Base-by-base conservation (phyloP, 2,113 vertebrate species). In the Oryzias javanicus region DNA sequence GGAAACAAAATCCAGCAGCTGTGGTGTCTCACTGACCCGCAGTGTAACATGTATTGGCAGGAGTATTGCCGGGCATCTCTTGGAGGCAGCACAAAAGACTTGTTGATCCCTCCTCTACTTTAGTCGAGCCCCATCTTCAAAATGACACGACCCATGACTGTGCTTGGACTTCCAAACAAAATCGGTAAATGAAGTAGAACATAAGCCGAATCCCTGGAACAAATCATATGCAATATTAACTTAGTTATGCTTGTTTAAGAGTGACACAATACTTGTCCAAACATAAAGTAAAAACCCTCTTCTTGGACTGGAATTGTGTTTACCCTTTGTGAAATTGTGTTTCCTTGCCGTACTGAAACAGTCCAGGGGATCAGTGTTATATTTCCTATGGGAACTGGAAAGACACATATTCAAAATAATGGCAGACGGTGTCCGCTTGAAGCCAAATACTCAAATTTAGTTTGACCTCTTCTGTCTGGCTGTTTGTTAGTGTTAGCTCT, bases 291-390 rank as follows among this genome's bases (percentile, higher is more conserved):
- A 86, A 83, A 88, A 73, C 86, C 83, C 25, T 89, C 86, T 55
- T 87, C 83, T 84, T 88, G 87, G 79, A 89, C 81, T 77, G 85
- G 70, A 66, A 88, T 86, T 79, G 71, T 89, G 78, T 90, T 88
- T 84, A 86, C 79, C 48, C 56, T 78, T 74, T 55, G 73, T 59
- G 82, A 82, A 81, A 90, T 73, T 73, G 81, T 62, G 72, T 70
- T 80, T 76, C 84, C 86, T 57, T 68, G 81, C 70, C 76, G 77
- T 7, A 64, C 69, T 74, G 82, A 82, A 85, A 90, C 65, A 54
- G 81, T 84, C 89, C 87, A 91, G 73, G 85, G 82, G 82, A 89
- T 89, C 53, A 73, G 61, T 4, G 70, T 77, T 77, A 84, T 79
- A 86, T 88, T 87, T 81, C 80, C 89, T 89, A 13, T 47, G 72